These are phyloP conservation scores for Eristalis intricaria DNA, from an alignment of 2,888 invertebrate species.

Conservation along the genomic window DNA sequence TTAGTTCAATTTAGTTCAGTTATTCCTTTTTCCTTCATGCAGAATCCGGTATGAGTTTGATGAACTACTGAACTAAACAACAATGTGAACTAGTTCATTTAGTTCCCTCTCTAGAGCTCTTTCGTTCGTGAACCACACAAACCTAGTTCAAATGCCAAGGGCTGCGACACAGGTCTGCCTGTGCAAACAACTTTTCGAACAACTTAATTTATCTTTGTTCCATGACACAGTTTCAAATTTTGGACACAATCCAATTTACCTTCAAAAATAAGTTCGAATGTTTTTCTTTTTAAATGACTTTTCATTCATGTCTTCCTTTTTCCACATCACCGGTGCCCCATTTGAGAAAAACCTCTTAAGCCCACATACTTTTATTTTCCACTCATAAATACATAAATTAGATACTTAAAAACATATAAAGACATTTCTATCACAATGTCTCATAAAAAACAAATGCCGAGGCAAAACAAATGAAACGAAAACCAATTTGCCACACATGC, in stretches of 20 bases:
- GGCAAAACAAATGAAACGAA: neutral
- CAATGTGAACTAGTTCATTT: too few relatives aligned
- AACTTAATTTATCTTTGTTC: too few relatives aligned
- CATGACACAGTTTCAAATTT: neutral
- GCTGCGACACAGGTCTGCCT: too few relatives aligned
- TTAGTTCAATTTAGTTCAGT: too few relatives aligned
- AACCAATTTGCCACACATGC: constrained; percentile 64
- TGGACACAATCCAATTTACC: neutral
- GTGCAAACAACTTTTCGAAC: too few relatives aligned
- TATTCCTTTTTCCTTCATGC: too few relatives aligned
- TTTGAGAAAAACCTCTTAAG: neutral
- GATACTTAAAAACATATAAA: constrained; percentile 47
- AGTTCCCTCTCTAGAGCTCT: too few relatives aligned
- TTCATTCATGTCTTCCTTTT: neutral
- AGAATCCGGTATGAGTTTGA: too few relatives aligned
- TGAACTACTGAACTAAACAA: too few relatives aligned
- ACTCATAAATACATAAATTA: constrained; percentile 19
- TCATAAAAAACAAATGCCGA: neutral
- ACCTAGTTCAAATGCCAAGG: too few relatives aligned
- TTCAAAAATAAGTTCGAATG: neutral
- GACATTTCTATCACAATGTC: constrained; percentile 36
- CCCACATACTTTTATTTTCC: neutral
- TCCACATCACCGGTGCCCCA: too few relatives aligned
- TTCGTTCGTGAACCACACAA: too few relatives aligned
- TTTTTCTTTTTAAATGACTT: neutral